Evolutionary conservation across 2,797 vertebrate species (phyloP).

Genomic region (Nothura maculosa): DNA sequence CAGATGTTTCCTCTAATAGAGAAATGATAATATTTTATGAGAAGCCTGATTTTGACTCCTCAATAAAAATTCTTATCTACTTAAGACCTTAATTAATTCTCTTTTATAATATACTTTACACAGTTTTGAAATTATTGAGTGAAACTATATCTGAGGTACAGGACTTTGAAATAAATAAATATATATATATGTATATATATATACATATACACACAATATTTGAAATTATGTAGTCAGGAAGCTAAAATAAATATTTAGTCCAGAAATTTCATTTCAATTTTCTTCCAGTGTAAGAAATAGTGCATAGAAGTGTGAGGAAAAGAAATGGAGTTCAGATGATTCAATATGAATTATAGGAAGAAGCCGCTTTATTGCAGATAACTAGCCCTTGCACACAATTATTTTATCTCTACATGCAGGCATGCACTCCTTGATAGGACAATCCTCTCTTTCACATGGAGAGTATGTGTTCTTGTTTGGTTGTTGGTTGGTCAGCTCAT

Average conservation of each 20-base stretch:
- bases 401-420: no score
- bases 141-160: background rate
- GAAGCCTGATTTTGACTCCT: constrained; percentile 3
- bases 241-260: background rate
- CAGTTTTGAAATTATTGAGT: background rate
- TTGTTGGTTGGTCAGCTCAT: no score
- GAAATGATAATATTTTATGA: background rate
- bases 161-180: background rate
- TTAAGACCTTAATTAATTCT: background rate
- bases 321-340: no score
- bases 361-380: no score
- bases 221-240: background rate
- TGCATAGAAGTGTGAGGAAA: background rate
- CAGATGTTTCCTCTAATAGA: background rate
- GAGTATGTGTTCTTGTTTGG: no score
- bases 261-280: background rate
- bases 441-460: no score
- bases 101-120: background rate
- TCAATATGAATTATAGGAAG: no score
- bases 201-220: no score
- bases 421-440: no score
- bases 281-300: background rate
- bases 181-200: background rate
- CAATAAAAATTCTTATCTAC: background rate
- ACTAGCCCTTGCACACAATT: no score